Conservation (phyloP, 2,113 vertebrate species). For the Rostratula benghalensis region DNA sequence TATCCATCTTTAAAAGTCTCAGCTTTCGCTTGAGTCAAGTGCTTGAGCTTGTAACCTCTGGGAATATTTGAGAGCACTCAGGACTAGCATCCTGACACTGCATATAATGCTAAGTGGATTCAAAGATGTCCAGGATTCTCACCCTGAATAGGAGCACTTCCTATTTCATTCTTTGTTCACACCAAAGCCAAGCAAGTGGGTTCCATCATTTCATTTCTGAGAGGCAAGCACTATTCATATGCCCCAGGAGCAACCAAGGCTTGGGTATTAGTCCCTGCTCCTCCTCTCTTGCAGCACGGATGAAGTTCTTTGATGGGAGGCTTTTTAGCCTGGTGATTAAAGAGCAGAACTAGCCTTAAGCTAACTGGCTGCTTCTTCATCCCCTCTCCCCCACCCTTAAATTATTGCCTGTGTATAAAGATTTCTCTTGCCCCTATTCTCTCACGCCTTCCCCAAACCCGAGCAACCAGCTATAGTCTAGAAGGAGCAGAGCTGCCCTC, state of each 20-base stretch:
- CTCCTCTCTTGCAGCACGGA: not conserved
- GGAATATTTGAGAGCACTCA: constrained; percentile 62
- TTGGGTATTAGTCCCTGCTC: not conserved
- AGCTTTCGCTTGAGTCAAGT: constrained; percentile 16
- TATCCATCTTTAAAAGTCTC: constrained; percentile 33
- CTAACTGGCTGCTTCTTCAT: not conserved
- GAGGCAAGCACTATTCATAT: not conserved
- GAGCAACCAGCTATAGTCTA: not conserved
- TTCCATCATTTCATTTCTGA: not conserved
- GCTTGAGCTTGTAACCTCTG: constrained; percentile 42
- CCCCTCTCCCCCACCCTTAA: not conserved
- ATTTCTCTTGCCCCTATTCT: not conserved
- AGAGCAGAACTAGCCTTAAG: not conserved
- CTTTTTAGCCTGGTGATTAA: not conserved
- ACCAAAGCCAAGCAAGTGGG: not conserved
- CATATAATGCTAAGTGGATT: constrained; percentile 36
- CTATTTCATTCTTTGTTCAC: constrained; percentile 12
- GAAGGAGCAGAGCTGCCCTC: not conserved
- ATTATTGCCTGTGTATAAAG: not conserved
- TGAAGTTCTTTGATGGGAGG: not conserved
- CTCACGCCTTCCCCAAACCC: not conserved
- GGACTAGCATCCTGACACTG: constrained; percentile 26
- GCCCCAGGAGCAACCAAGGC: not conserved
- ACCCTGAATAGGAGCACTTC: constrained; percentile 25
- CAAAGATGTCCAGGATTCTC: constrained; percentile 27